These are phyloP conservation scores for Pogoniulus pusillus DNA, from an alignment of 2,797 vertebrate genomes.

Conservation along the genomic window DNA sequence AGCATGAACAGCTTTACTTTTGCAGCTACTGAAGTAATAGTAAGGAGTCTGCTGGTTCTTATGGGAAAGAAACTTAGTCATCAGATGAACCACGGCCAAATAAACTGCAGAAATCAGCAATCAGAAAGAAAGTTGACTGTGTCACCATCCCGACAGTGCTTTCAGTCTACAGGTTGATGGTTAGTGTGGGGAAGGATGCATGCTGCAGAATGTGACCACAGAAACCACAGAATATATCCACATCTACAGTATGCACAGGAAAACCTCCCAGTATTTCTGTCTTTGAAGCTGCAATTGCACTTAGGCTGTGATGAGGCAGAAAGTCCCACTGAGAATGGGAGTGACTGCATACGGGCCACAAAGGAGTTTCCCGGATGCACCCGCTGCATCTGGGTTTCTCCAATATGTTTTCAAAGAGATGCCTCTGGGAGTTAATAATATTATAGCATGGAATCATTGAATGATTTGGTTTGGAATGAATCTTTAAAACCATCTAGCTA, in stretches of 20 bases:
- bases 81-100: background rate
- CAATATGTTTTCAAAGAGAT: background rate
- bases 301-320: background rate
- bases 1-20: background rate
- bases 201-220: background rate
- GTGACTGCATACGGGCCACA: background rate
- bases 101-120: background rate
- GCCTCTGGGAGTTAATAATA: background rate
- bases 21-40: background rate
- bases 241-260: background rate
- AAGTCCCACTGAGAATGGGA: fast-evolving
- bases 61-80: background rate
- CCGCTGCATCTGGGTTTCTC: background rate
- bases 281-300: background rate
- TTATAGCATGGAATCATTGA: background rate
- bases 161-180: background rate
- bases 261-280: background rate
- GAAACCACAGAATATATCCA: background rate
- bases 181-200: fast-evolving
- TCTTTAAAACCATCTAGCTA: background rate
- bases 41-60: background rate
- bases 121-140: background rate
- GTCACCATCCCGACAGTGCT: background rate
- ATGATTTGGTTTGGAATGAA: background rate
- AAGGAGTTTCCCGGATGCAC: background rate